Evolutionary conservation across 2,113 vertebrate genomes (phyloP).

Genomic region (Petrocephalus microphthalmus): DNA sequence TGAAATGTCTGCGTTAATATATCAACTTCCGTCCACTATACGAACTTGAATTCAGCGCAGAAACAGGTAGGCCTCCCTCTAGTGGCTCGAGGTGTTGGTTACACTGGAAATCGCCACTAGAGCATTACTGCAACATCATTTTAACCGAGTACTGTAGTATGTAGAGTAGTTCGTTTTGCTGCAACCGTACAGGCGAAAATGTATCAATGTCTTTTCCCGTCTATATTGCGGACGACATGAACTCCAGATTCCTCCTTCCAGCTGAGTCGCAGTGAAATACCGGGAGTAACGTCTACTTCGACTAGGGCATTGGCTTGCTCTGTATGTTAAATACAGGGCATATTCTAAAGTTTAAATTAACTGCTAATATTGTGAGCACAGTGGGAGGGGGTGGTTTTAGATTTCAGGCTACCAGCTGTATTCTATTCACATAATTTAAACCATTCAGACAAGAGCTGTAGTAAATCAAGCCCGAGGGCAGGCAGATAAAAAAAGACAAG

Average conservation of each 20-base stretch:
- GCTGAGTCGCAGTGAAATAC: not conserved
- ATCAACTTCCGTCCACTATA: not conserved
- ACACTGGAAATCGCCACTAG: not conserved
- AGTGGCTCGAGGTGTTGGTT: not conserved
- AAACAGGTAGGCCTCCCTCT: not conserved
- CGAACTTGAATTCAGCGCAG: not conserved
- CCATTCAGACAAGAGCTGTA: not conserved
- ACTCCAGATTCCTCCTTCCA: no score
- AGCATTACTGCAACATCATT: not conserved
- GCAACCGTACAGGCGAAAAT: not conserved
- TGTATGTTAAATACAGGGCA: not conserved
- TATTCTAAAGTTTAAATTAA: not conserved
- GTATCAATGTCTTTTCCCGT: not conserved
- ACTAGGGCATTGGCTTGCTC: not conserved
- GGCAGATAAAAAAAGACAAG: not conserved
- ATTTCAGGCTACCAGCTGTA: not conserved
- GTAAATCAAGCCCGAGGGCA: not conserved
- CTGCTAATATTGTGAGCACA: not conserved
- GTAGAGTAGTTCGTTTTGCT: not conserved
- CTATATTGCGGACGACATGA: not conserved
- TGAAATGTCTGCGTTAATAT: not conserved
- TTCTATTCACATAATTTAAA: slow-evolving; percentile 5
- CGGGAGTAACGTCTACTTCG: not conserved
- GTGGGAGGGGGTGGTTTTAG: not conserved
- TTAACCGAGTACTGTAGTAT: not conserved